phyloP scores from a whole-genome alignment of 2,888 invertebrate species.

The Glomeris marginata region DNA sequence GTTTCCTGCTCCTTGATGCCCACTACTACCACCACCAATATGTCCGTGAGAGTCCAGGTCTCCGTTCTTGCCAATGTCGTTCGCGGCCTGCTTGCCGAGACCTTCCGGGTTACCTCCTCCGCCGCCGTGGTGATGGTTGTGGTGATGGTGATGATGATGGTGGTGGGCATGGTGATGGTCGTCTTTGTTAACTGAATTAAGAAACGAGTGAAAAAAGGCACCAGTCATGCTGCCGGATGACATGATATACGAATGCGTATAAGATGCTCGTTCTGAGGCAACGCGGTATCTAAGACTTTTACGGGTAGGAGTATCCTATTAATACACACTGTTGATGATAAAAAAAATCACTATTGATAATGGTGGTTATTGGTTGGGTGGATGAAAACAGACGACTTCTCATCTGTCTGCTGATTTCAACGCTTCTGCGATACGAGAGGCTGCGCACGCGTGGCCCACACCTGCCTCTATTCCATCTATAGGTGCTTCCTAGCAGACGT shows the following conservation, averaged over 20 bases:
- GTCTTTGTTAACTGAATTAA: constrained; percentile 8
- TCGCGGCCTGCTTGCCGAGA: neutral
- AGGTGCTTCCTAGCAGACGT: neutral
- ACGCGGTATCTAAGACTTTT: too few relatives aligned
- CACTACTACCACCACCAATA: neutral
- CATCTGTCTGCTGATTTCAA: too few relatives aligned
- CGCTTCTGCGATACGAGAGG: too few relatives aligned
- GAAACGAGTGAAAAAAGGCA: neutral
- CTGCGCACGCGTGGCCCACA: constrained; percentile 1
- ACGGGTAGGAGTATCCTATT: too few relatives aligned
- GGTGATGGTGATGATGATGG: constrained; percentile 10
- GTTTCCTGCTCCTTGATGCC: neutral
- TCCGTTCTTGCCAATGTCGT: constrained; percentile 10
- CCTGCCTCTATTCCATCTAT: neutral
- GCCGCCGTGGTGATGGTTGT: neutral
- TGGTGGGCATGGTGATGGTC: constrained; percentile 1
- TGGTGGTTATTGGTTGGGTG: too few relatives aligned
- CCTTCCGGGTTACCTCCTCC: neutral
- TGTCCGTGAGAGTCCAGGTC: constrained; percentile 10
- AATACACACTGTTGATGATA: too few relatives aligned
- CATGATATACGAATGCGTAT: too few relatives aligned
- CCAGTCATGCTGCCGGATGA: too few relatives aligned
- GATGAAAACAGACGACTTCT: too few relatives aligned
- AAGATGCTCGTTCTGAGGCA: too few relatives aligned
- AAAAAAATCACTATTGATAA: too few relatives aligned